These are phyloP conservation scores for Tachina grossa DNA, from an alignment of 2,888 invertebrate genomes.

Conservation along the genomic window DNA sequence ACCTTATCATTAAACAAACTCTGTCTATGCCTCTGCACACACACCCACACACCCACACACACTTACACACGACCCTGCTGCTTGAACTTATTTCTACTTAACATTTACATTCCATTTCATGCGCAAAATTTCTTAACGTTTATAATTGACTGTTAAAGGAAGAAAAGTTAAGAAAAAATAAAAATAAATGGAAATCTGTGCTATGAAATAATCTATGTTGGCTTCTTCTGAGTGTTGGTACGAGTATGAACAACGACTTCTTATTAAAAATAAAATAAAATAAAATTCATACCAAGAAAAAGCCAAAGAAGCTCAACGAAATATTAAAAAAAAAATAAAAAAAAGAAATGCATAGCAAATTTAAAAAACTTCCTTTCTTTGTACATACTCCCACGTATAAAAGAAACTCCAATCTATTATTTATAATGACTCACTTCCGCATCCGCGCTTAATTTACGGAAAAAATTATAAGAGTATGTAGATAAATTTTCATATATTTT, in stretches of 20 bases:
- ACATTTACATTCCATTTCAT: conserved; percentile 52
- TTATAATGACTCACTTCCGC: conserved; percentile 71
- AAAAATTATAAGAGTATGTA: conserved; percentile 3
- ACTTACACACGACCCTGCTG: neutral
- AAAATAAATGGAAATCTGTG: conserved; percentile 27
- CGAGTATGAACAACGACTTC: conserved; percentile 34
- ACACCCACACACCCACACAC: neutral
- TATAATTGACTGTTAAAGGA: conserved; percentile 65
- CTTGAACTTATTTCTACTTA: conserved; percentile 8
- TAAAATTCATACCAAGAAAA: conserved; percentile 10
- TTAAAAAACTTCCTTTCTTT: conserved; percentile 60
- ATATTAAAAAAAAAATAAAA: neutral
- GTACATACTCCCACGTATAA: conserved; percentile 7
- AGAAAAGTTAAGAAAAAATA: conserved; percentile 11
- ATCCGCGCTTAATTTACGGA: conserved; percentile 70
- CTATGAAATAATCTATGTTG: neutral
- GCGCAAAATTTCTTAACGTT: conserved; percentile 46
- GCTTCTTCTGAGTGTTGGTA: conserved; percentile 22
- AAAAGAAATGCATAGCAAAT: conserved; percentile 2
- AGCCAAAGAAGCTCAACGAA: conserved; percentile 15
- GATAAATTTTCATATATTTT: neutral
- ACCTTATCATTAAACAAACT: conserved; percentile 54
- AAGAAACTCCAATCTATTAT: conserved; percentile 69
- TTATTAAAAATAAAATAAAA: neutral
- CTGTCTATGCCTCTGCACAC: too few species aligned